These are phyloP conservation scores for Emydocephalus ijimae DNA, from an alignment of 2,113 vertebrate genomes.

Conservation along the genomic window DNA sequence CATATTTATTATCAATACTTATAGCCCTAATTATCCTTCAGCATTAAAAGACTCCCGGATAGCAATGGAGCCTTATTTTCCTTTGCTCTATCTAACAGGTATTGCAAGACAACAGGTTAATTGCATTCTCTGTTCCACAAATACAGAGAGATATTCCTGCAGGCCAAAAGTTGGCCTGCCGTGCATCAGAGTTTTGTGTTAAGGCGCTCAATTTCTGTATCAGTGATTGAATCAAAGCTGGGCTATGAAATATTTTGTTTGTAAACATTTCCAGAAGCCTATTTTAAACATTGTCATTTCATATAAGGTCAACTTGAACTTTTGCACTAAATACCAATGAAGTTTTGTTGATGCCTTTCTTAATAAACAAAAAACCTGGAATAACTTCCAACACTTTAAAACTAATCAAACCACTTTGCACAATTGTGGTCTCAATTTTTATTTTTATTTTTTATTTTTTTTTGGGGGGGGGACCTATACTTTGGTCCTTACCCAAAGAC, in stretches of 20 bases:
- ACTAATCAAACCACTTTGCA: slow-evolving; percentile 63
- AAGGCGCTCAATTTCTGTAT: not conserved
- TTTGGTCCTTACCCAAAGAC: not conserved
- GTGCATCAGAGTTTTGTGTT: not conserved
- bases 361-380: slow-evolving; percentile 40
- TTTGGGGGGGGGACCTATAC: slow-evolving; percentile 5
- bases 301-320: slow-evolving; percentile 53
- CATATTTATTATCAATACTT: not conserved
- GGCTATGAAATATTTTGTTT: slow-evolving; percentile 41
- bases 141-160: not conserved
- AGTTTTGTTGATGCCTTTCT: slow-evolving; percentile 63
- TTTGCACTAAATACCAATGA: slow-evolving; percentile 75
- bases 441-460: slow-evolving; percentile 31
- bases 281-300: slow-evolving; percentile 61
- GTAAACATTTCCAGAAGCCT: slow-evolving; percentile 55
- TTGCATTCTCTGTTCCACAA: no score
- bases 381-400: slow-evolving; percentile 48
- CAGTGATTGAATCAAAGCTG: not conserved
- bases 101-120: not conserved
- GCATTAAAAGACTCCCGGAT: not conserved
- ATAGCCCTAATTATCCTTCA: not conserved
- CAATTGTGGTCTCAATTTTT: slow-evolving; percentile 43
- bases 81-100: not conserved
- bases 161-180: not conserved
- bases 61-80: not conserved